A percentile compares a stretch with the other conserved stretches of the same genome.
phyloP scores from a whole-genome alignment of 2,888 invertebrate species.

The Drosophila formosana region DNA sequence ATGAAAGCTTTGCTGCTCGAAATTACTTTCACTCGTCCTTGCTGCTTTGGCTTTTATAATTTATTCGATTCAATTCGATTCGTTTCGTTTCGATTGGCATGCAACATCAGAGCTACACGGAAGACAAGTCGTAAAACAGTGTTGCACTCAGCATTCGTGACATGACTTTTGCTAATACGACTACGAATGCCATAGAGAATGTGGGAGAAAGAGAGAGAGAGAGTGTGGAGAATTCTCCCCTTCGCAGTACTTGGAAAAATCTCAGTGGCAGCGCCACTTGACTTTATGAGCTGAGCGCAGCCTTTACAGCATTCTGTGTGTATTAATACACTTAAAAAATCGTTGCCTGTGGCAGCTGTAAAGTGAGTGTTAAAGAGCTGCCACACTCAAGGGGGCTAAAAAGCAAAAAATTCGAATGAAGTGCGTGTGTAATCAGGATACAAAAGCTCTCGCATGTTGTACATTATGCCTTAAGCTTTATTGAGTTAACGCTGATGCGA shows the following conservation, averaged over 20 bases:
- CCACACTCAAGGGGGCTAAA: slow-evolving; percentile 19
- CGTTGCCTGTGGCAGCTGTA: slow-evolving; percentile 37
- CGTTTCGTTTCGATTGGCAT: slow-evolving; percentile 41
- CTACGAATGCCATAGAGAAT: slow-evolving; percentile 13
- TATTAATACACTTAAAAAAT: slow-evolving; percentile 64
- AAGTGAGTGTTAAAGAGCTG: slow-evolving; percentile 69
- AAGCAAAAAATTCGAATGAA: no score
- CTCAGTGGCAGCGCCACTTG: slow-evolving; percentile 40
- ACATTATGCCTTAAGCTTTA: slow-evolving; percentile 53
- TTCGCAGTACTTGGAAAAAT: slow-evolving; percentile 25
- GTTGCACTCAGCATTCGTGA: slow-evolving; percentile 22
- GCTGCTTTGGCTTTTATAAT: slow-evolving; percentile 6
- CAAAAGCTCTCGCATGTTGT: slow-evolving; percentile 11
- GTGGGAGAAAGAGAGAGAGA: background rate
- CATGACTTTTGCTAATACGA: slow-evolving; percentile 29
- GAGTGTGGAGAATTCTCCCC: slow-evolving; percentile 12
- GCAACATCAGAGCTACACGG: slow-evolving; percentile 59
- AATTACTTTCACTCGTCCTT: slow-evolving; percentile 6
- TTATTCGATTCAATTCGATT: slow-evolving; percentile 33
- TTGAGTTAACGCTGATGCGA: slow-evolving; percentile 47
- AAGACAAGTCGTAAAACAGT: slow-evolving; percentile 42
- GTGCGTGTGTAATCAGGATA: background rate
- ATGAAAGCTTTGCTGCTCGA: background rate
- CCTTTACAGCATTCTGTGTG: slow-evolving; percentile 35
- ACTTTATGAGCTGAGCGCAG: slow-evolving; percentile 47